Conservation (phyloP, 2,113 vertebrate genomes). For the Pyxicephalus adspersus region DNA sequence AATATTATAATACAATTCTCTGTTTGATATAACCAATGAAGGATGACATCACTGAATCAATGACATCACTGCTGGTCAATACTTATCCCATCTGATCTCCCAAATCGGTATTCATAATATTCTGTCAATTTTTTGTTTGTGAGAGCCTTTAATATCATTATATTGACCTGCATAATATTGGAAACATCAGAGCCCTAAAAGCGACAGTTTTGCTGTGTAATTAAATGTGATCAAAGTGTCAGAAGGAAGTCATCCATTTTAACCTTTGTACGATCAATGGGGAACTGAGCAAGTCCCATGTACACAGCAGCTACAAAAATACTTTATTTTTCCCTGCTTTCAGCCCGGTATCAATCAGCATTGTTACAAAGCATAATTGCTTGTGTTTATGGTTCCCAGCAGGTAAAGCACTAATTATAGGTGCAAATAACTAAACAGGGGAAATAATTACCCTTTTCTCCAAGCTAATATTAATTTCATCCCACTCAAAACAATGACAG, state of each 20-base stretch:
- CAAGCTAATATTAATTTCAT: constrained; percentile 71
- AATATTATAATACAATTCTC: too few relatives aligned
- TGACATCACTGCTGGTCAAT: too few relatives aligned
- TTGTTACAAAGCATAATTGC: constrained; percentile 76
- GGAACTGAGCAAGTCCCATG: neutral
- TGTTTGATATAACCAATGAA: too few relatives aligned
- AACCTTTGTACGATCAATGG: constrained; percentile 3
- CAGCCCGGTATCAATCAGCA: constrained; percentile 73
- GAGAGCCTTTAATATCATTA: too few relatives aligned
- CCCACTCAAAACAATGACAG: constrained; percentile 62
- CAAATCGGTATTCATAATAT: too few relatives aligned
- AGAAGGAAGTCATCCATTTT: neutral
- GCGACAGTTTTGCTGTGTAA: neutral
- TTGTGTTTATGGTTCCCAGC: constrained; percentile 70
- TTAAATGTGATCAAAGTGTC: neutral
- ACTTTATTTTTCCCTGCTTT: constrained; percentile 58
- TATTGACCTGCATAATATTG: too few relatives aligned
- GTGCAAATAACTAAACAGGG: constrained; percentile 69
- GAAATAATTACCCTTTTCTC: constrained; percentile 68
- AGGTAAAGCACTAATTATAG: constrained; percentile 73
- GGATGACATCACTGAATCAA: too few relatives aligned
- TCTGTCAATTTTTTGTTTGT: too few relatives aligned
- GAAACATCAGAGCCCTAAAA: too few relatives aligned
- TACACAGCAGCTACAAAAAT: neutral
- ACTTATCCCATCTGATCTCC: too few relatives aligned